Conservation (phyloP, 2,113 vertebrate genomes). For the Coptodon bakossiorum region DNA sequence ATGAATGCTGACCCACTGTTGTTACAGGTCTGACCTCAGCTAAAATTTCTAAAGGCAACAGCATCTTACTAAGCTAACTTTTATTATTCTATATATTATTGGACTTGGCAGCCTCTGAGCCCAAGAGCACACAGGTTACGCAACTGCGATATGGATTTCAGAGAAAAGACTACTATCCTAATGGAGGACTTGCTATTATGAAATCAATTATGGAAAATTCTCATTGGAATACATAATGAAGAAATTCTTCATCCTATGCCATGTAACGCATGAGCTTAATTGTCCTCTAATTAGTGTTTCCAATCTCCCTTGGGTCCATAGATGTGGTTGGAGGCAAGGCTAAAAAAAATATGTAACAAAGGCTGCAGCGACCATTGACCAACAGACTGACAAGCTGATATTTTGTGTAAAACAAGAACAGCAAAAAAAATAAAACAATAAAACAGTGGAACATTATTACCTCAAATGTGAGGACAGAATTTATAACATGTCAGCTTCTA, state of each 20-base stretch:
- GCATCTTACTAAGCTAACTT: not conserved
- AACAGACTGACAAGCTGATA: conserved; percentile 9
- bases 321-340: conserved; percentile 8
- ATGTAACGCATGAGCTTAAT: conserved; percentile 10
- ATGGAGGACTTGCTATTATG: conserved; percentile 40
- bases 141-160: conserved; percentile 22
- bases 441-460: not conserved
- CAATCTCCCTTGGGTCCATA: not conserved
- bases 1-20: not conserved
- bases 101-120: not conserved
- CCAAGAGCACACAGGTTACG: not conserved
- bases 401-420: not conserved
- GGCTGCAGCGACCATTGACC: not conserved
- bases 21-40: not conserved
- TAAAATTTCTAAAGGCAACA: not conserved
- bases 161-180: not conserved
- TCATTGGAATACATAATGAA: conserved; percentile 38
- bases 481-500: not conserved
- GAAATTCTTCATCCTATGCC: conserved; percentile 37
- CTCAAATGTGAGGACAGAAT: not conserved
- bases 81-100: conserved; percentile 21
- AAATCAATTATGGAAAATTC: conserved; percentile 45
- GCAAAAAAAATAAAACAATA: not conserved
- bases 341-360: not conserved
- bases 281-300: conserved; percentile 46